phyloP scores from a whole-genome alignment of 2,797 vertebrate species.

The Prionace glauca region DNA sequence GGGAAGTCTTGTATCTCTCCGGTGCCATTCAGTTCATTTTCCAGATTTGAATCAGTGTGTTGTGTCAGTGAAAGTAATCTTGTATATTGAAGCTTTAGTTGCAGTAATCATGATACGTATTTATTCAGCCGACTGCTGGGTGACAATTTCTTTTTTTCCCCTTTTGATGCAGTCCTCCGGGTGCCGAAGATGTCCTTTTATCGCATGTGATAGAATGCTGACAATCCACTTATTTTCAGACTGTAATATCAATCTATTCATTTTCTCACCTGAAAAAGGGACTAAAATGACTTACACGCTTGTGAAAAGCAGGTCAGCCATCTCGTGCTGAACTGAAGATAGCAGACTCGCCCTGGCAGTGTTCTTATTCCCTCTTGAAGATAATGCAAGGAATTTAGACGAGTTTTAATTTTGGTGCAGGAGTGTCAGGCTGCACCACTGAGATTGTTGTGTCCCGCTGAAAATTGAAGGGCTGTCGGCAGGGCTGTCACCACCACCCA shows the following conservation, averaged over 20 bases:
- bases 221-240: constrained; percentile 19
- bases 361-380: background rate
- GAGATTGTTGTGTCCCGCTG: no score
- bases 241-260: constrained; percentile 15
- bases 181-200: background rate
- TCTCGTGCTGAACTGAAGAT: background rate
- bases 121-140: constrained; percentile 12
- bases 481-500: no score
- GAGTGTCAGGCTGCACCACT: no score
- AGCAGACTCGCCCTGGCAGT: background rate
- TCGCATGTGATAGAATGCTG: background rate
- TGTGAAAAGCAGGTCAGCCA: background rate
- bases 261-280: background rate
- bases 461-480: no score
- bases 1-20: background rate
- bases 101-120: constrained; percentile 27
- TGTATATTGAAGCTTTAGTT: constrained; percentile 1
- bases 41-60: background rate
- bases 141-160: background rate
- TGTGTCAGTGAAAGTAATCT: background rate
- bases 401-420: background rate
- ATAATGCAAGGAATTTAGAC: background rate
- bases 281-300: background rate
- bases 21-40: constrained; percentile 25
- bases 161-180: background rate